Evolutionary conservation across 2,113 vertebrate genomes (phyloP).

Genomic region (Pseudolaguvia tuberculata): DNA sequence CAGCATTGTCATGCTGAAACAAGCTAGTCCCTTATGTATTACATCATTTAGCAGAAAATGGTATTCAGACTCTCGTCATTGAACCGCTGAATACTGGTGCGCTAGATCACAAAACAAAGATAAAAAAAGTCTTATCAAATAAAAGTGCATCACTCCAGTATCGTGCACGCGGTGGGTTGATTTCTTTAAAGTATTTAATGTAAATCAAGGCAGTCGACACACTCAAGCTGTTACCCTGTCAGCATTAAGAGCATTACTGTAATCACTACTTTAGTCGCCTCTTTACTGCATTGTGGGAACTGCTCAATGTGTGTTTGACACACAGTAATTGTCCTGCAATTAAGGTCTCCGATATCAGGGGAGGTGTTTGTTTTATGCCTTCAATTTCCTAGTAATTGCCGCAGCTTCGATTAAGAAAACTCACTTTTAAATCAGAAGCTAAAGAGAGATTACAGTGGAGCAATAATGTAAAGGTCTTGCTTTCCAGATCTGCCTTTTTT

Average conservation of each 20-base stretch:
- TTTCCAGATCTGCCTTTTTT: not conserved
- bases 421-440: conserved; percentile 35
- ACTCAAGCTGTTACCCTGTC: not conserved
- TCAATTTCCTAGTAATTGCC: conserved; percentile 32
- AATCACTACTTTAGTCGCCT: conserved; percentile 27
- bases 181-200: conserved; percentile 12
- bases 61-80: no score
- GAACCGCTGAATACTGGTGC: no score
- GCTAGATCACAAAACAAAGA: no score
- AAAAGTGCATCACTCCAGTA: not conserved
- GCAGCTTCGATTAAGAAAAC: conserved; percentile 14
- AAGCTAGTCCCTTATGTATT: no score
- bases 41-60: no score
- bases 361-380: conserved; percentile 40
- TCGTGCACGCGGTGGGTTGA: not conserved
- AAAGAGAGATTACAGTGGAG: conserved; percentile 16
- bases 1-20: no score
- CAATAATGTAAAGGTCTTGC: conserved; percentile 16
- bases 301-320: conserved; percentile 19
- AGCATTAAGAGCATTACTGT: conserved; percentile 31
- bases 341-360: conserved; percentile 26
- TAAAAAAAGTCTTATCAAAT: not conserved
- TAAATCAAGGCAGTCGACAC: not conserved
- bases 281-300: conserved; percentile 22
- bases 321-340: conserved; percentile 34